These are phyloP conservation scores for Synanthedon formicaeformis DNA, from an alignment of 2,888 invertebrate species.

Conservation along the genomic window DNA sequence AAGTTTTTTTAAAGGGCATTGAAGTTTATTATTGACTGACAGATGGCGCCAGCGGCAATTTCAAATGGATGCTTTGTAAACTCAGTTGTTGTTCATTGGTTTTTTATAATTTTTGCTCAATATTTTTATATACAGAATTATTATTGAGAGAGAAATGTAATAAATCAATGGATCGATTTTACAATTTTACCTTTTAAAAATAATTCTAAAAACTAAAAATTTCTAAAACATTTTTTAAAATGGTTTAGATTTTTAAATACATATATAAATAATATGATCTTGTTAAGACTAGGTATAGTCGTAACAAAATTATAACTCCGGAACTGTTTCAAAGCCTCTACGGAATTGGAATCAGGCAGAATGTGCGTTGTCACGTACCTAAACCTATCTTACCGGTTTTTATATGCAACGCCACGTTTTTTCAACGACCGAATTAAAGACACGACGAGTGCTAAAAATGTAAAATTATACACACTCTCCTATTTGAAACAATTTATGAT, in stretches of 20 bases:
- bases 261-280: no score
- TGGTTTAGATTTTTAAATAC: no score
- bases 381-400: constrained; percentile 16
- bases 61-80: constrained; percentile 38
- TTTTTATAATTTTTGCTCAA: not conserved
- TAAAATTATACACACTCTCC: no score
- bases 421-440: constrained; percentile 4
- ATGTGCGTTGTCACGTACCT: constrained; percentile 21
- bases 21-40: constrained; percentile 54
- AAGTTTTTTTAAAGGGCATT: constrained; percentile 61
- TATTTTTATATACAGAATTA: not conserved
- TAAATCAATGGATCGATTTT: no score
- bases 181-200: no score
- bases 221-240: no score
- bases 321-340: no score
- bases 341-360: constrained; percentile 5
- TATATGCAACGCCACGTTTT: constrained; percentile 24
- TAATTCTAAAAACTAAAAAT: no score
- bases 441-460: not conserved
- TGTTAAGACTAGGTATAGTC: not conserved
- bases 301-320: constrained; percentile 8
- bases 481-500: no score
- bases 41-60: constrained; percentile 64
- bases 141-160: not conserved
- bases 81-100: not conserved